Percentiles rank a stretch among this genome's conserved stretches.
These are phyloP conservation scores for Hecatera dysodea DNA, from an alignment of 2,888 invertebrate genomes.

Conservation along the genomic window DNA sequence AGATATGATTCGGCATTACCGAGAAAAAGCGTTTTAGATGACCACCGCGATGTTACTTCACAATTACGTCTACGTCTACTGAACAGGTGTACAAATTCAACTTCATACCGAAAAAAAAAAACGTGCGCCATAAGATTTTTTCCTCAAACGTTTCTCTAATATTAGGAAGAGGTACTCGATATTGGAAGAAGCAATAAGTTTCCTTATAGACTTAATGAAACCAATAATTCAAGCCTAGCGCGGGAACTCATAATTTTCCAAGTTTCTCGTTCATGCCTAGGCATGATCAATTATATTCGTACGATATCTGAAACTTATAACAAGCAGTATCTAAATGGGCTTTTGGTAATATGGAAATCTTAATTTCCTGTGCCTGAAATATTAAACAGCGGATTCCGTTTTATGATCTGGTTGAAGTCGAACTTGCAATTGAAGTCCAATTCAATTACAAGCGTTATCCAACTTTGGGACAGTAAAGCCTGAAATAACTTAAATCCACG, in stretches of 20 bases:
- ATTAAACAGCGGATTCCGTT: neutral
- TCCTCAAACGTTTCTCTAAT: neutral
- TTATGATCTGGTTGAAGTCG: neutral
- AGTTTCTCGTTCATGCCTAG: slow-evolving; percentile 24
- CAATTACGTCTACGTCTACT: too few species aligned
- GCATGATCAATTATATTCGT: slow-evolving; percentile 27
- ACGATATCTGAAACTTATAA: neutral
- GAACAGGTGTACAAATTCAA: neutral
- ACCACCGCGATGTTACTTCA: too few species aligned
- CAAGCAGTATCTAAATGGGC: neutral
- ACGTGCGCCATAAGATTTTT: neutral
- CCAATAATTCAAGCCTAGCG: slow-evolving; percentile 38
- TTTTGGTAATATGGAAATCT: neutral
- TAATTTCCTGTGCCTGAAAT: neutral
- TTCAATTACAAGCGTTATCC: neutral
- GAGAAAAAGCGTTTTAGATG: neutral
- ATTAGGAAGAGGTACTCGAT: neutral
- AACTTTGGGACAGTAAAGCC: too few species aligned
- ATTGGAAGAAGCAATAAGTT: slow-evolving; percentile 31
- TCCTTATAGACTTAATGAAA: slow-evolving; percentile 41
- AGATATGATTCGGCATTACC: neutral
- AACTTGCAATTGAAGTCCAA: neutral
- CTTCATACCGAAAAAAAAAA: neutral
- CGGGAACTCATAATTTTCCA: slow-evolving; percentile 44
- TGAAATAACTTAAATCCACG: neutral